A percentile compares a stretch with the other conserved stretches of the same genome.
phyloP scores from a whole-genome alignment of 2,888 invertebrate species.

The Villa cingulata region DNA sequence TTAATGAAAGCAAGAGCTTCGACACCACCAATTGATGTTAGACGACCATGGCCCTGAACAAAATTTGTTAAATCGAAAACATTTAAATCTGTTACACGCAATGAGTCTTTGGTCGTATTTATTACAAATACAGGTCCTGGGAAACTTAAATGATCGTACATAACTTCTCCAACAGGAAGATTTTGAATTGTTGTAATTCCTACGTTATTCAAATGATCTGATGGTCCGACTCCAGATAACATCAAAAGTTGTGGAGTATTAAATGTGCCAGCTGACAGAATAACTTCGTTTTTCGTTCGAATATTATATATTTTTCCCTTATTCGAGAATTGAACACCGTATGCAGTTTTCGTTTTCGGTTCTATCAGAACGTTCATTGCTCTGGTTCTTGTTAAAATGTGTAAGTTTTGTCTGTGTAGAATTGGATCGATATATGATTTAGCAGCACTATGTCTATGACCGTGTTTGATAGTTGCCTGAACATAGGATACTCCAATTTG shows the following conservation, averaged over 20 bases:
- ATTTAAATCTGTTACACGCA: not conserved
- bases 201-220: slow-evolving; percentile 36
- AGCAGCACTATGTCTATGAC: slow-evolving; percentile 48
- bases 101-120: slow-evolving; percentile 13
- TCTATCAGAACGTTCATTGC: slow-evolving; percentile 53
- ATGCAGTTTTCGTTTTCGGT: slow-evolving; percentile 43
- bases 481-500: slow-evolving; percentile 48
- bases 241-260: slow-evolving; percentile 77
- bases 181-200: slow-evolving; percentile 45
- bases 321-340: slow-evolving; percentile 50
- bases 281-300: slow-evolving; percentile 57
- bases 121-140: slow-evolving; percentile 15
- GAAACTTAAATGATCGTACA: slow-evolving; percentile 39
- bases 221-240: slow-evolving; percentile 58
- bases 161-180: slow-evolving; percentile 49
- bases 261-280: slow-evolving; percentile 70
- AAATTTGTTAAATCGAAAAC: slow-evolving; percentile 8
- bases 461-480: slow-evolving; percentile 43
- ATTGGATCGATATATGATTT: slow-evolving; percentile 46
- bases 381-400: slow-evolving; percentile 45
- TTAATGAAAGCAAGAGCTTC: slow-evolving; percentile 54
- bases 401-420: slow-evolving; percentile 46
- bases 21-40: slow-evolving; percentile 47
- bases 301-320: slow-evolving; percentile 37
- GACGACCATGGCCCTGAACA: slow-evolving; percentile 34